phyloP scores from a whole-genome alignment of 2,888 invertebrate genomes.

The Tenthredo livida region DNA sequence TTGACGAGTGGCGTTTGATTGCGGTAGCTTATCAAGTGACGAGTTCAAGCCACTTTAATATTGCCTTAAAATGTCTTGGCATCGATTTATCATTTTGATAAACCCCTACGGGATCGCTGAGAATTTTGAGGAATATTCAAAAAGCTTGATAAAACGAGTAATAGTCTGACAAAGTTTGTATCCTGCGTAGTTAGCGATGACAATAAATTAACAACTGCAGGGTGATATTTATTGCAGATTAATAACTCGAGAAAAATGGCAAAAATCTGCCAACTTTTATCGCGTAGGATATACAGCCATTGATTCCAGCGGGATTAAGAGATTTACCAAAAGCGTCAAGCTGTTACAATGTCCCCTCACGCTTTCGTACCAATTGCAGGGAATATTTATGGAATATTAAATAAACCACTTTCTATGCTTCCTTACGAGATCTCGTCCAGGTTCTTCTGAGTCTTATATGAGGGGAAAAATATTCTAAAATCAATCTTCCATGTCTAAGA shows the following conservation, averaged over 20 bases:
- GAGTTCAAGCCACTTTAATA: neutral
- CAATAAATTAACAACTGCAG: neutral
- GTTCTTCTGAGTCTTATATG: neutral
- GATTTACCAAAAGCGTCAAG: slow-evolving; percentile 37
- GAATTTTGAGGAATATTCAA: neutral
- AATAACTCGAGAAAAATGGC: neutral
- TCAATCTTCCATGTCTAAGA: neutral
- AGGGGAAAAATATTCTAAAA: slow-evolving; percentile 14
- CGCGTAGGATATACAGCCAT: slow-evolving; percentile 1
- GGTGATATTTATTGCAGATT: neutral
- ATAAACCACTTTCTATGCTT: slow-evolving; percentile 32
- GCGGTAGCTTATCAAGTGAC: slow-evolving; percentile 2
- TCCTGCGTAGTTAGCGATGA: neutral
- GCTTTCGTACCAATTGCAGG: neutral
- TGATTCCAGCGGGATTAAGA: slow-evolving; percentile 32
- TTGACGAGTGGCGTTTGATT: slow-evolving; percentile 24
- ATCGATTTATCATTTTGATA: neutral
- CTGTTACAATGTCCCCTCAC: slow-evolving; percentile 21
- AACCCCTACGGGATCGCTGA: neutral
- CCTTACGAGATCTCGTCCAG: neutral
- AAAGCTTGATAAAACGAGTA: neutral
- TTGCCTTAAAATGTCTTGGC: neutral
- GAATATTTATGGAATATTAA: slow-evolving; percentile 39
- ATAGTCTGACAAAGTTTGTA: neutral
- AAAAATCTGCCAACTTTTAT: slow-evolving; percentile 20